phyloP scores from a whole-genome alignment of 2,113 vertebrate genomes.

The Desmodus rotundus region DNA sequence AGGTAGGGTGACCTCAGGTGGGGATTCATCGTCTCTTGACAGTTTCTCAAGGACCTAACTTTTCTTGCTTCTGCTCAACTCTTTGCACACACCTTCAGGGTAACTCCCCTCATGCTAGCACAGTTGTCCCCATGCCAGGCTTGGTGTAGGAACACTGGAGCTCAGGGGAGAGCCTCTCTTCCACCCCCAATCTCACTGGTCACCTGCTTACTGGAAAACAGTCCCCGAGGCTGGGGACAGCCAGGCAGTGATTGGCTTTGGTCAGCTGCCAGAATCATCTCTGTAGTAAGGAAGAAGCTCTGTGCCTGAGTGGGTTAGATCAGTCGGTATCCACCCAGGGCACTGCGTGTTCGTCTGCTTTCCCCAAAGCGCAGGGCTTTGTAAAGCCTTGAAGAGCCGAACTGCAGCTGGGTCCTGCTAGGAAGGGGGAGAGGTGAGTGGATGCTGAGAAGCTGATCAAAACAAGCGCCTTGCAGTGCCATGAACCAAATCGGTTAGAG shows the following conservation, averaged over 20 bases:
- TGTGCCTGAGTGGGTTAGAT: not conserved
- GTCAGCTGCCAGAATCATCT: no score
- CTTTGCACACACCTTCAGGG: not conserved
- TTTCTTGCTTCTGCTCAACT: not conserved
- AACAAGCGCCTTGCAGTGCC: fast-evolving
- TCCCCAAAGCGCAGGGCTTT: not conserved
- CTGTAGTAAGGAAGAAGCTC: not conserved
- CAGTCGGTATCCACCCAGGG: not conserved
- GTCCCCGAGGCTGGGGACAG: not conserved
- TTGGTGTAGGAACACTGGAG: fast-evolving
- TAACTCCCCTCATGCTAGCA: not conserved
- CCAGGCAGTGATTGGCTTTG: not conserved
- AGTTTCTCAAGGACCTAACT: not conserved
- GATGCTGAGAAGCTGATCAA: not conserved
- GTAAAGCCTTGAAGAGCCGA: not conserved
- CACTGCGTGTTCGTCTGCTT: no score
- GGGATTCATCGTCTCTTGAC: not conserved
- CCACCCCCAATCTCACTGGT: not conserved
- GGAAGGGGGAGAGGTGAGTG: not conserved
- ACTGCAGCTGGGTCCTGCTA: not conserved
- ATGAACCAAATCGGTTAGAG: fast-evolving
- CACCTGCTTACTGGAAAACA: not conserved
- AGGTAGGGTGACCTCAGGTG: not conserved
- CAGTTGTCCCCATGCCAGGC: not conserved
- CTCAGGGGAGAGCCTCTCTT: not conserved